Percentiles rank a stretch among this genome's conserved stretches.
phyloP scores from a whole-genome alignment of 2,113 vertebrate genomes.

The Pungitius pungitius region DNA sequence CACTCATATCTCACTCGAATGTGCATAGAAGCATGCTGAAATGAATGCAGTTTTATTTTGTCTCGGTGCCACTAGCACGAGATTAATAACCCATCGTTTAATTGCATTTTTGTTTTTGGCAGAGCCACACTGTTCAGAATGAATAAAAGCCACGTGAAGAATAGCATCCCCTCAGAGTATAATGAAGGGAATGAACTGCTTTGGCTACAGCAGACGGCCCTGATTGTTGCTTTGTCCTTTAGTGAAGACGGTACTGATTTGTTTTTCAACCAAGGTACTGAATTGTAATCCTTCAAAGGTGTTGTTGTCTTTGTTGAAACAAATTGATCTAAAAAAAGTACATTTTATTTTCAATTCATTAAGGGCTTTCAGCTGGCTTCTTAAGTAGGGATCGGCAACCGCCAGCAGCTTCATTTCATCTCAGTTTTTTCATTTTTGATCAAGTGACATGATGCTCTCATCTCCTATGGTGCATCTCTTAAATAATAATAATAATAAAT shows the following conservation, averaged over 20 bases:
- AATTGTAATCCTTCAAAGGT: slow-evolving; percentile 13
- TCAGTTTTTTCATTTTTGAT: slow-evolving; percentile 17
- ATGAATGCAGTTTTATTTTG: slow-evolving; percentile 66
- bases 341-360: background rate
- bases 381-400: slow-evolving; percentile 19
- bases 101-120: slow-evolving; percentile 72
- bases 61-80: slow-evolving; percentile 64
- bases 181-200: slow-evolving; percentile 58
- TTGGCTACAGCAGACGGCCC: slow-evolving; percentile 41
- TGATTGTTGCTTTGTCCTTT: slow-evolving; percentile 56
- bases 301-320: background rate
- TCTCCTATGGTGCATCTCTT: slow-evolving; percentile 21
- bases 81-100: slow-evolving; percentile 78
- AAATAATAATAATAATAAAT: slow-evolving; percentile 55
- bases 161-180: slow-evolving; percentile 52
- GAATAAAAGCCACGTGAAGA: slow-evolving; percentile 49
- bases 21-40: slow-evolving; percentile 47
- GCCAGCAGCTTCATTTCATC: slow-evolving; percentile 20
- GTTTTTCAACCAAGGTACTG: slow-evolving; percentile 45
- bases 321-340: background rate
- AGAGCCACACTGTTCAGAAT: slow-evolving; percentile 42
- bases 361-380: background rate
- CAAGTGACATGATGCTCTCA: slow-evolving; percentile 37
- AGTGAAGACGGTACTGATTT: slow-evolving; percentile 54
- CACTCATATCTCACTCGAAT: slow-evolving; percentile 33